Evolutionary conservation across 1,140 invertebrate genomes (phyloP).

Genomic region (Neotoxoptera formosana): DNA sequence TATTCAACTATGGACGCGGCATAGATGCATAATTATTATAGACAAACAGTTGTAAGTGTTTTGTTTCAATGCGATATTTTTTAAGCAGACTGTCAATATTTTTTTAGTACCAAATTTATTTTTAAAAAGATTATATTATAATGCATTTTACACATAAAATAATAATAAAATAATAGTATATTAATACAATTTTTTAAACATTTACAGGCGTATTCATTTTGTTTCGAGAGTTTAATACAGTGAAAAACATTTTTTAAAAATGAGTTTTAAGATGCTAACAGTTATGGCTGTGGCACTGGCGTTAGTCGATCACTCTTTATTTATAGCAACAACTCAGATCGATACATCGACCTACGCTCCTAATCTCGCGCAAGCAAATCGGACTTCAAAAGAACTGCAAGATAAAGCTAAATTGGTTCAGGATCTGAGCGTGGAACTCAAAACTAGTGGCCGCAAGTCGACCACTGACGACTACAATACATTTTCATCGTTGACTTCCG

Average conservation of each 20-base stretch:
- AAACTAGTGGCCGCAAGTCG: not conserved
- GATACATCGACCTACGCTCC: not conserved
- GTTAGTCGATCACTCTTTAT: not conserved
- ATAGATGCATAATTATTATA: not conserved
- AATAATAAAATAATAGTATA: not conserved
- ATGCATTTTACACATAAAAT: not conserved
- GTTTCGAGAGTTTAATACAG: not conserved
- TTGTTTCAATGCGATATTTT: not conserved
- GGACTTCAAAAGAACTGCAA: slow-evolving; percentile 39
- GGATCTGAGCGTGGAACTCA: not conserved
- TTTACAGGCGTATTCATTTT: not conserved
- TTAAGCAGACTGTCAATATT: not conserved
- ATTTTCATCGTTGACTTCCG: not conserved
- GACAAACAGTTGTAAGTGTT: not conserved
- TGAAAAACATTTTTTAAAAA: not conserved
- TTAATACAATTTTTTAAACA: not conserved
- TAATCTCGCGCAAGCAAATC: not conserved
- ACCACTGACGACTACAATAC: slow-evolving; percentile 9
- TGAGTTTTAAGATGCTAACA: not conserved
- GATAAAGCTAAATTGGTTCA: not conserved
- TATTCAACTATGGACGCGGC: not conserved
- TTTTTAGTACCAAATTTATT: not conserved
- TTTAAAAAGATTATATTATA: not conserved
- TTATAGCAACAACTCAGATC: not conserved
- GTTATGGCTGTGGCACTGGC: not conserved